Evolutionary conservation across 2,888 invertebrate species (phyloP).

Genomic region (Cartodere bifasciata): DNA sequence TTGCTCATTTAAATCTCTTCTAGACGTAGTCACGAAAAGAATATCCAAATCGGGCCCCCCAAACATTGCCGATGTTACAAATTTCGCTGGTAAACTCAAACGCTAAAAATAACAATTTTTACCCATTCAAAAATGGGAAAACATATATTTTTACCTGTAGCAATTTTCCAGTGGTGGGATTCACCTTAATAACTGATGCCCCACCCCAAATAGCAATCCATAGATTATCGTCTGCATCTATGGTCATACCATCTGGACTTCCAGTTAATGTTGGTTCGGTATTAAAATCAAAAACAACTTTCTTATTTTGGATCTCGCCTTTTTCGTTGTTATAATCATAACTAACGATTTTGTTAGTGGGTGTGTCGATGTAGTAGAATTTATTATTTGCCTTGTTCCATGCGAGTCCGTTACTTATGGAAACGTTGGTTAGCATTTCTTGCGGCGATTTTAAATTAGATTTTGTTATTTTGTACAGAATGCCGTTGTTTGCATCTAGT

Average conservation of each 20-base stretch:
- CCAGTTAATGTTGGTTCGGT: slow-evolving; percentile 14
- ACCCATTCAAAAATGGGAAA: too few relatives aligned
- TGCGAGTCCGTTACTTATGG: slow-evolving; percentile 60
- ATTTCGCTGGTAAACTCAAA: too few relatives aligned
- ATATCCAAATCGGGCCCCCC: slow-evolving; percentile 47
- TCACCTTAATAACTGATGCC: slow-evolving; percentile 44
- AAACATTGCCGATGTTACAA: slow-evolving; percentile 51
- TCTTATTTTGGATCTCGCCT: slow-evolving; percentile 33
- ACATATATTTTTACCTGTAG: too few relatives aligned
- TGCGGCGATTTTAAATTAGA: slow-evolving; percentile 19
- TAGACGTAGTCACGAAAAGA: slow-evolving; percentile 48
- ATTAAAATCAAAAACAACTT: slow-evolving; percentile 17
- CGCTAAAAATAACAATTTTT: too few relatives aligned
- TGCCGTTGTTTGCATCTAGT: slow-evolving; percentile 37
- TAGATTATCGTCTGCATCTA: slow-evolving; percentile 61
- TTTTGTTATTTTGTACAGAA: slow-evolving; percentile 42
- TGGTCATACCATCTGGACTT: slow-evolving; percentile 48
- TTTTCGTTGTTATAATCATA: slow-evolving; percentile 51
- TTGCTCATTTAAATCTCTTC: slow-evolving; percentile 20
- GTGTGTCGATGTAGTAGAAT: slow-evolving; percentile 66
- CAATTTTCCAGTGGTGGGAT: slow-evolving; percentile 36
- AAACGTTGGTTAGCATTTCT: slow-evolving; percentile 31
- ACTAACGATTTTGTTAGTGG: slow-evolving; percentile 47
- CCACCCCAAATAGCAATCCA: slow-evolving; percentile 61
- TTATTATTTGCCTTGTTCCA: slow-evolving; percentile 55